A percentile compares a stretch with the other conserved stretches of the same genome.
phyloP scores from a whole-genome alignment of 2,797 vertebrate genomes.

The Dryobates pubescens region DNA sequence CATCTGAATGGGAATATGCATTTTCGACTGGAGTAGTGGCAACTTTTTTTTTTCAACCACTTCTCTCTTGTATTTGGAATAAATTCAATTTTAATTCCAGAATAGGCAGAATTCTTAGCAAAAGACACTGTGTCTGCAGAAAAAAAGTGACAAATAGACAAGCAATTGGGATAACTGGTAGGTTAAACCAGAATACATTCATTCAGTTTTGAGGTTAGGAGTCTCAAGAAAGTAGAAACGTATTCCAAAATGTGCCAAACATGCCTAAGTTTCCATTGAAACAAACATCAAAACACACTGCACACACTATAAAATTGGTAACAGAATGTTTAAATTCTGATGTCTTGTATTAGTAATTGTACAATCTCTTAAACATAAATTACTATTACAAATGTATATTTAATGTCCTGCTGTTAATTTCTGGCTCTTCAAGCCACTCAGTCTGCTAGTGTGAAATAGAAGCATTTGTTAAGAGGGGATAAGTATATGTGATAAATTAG shows the following conservation, averaged over 20 bases:
- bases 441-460: slow-evolving; percentile 3
- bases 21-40: background rate
- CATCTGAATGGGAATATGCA: background rate
- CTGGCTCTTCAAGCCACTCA: slow-evolving; percentile 30
- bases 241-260: rapidly evolving
- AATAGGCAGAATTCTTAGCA: background rate
- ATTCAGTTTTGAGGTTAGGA: slow-evolving; percentile 15
- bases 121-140: background rate
- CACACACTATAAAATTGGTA: background rate
- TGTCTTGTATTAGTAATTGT: background rate
- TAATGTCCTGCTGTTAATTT: slow-evolving; percentile 17
- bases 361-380: background rate
- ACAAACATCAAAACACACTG: background rate
- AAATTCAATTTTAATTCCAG: background rate
- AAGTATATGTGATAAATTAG: slow-evolving; percentile 50
- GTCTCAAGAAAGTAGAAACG: background rate
- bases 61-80: background rate
- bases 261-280: background rate
- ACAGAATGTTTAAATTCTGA: background rate
- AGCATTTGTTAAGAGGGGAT: slow-evolving; percentile 44
- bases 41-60: background rate
- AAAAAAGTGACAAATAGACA: background rate
- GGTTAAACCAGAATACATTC: background rate
- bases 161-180: slow-evolving; percentile 5
- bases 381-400: background rate